Percentiles rank a stretch among this genome's conserved stretches.
Conservation (phyloP, 2,797 vertebrate genomes). For the Paratrypauchen microcephalus region DNA sequence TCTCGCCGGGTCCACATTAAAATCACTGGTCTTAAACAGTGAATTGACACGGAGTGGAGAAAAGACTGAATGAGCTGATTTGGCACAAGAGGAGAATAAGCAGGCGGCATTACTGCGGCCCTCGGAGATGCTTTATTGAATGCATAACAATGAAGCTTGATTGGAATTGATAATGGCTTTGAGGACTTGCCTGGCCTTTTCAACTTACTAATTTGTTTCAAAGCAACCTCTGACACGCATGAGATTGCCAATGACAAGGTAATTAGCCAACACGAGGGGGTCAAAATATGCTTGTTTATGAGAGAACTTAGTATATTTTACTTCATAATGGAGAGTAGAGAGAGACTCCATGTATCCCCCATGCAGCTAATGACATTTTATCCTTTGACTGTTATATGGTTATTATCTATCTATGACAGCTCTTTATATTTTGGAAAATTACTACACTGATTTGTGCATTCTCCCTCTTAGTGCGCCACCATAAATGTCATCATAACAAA, state of each 20-base stretch:
- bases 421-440: too few relatives aligned
- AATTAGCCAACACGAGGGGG: constrained; percentile 58
- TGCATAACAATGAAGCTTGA: constrained; percentile 77
- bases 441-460: too few relatives aligned
- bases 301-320: constrained; percentile 15
- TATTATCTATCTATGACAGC: too few relatives aligned
- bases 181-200: constrained; percentile 62
- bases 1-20: constrained; percentile 1
- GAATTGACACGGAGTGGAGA: constrained; percentile 61
- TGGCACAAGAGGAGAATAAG: constrained; percentile 74
- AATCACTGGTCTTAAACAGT: constrained; percentile 58
- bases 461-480: too few relatives aligned
- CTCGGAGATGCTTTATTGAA: constrained; percentile 75
- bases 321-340: constrained; percentile 3
- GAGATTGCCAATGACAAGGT: constrained; percentile 60
- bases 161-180: constrained; percentile 79
- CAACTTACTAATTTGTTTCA: constrained; percentile 73
- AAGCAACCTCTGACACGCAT: constrained; percentile 69
- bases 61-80: constrained; percentile 68
- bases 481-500: too few relatives aligned
- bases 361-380: not conserved
- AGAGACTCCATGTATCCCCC: not conserved
- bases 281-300: constrained; percentile 47
- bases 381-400: too few relatives aligned
- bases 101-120: constrained; percentile 66